phyloP scores from a whole-genome alignment of 2,797 vertebrate genomes.

The Periparus ater region DNA sequence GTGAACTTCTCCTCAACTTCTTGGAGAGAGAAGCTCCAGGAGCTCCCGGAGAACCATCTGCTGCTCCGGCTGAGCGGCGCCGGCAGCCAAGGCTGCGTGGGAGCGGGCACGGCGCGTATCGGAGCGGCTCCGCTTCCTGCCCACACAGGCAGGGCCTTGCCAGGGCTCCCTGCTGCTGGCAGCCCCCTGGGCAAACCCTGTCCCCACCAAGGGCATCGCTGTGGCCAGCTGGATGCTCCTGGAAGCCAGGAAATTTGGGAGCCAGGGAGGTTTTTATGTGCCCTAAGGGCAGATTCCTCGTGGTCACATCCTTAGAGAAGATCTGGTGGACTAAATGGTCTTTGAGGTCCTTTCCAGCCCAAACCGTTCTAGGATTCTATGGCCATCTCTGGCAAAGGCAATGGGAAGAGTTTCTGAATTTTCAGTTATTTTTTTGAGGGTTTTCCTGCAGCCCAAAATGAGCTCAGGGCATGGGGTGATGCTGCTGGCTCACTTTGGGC shows the following conservation, averaged over 20 bases:
- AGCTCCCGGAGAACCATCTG: slow-evolving; percentile 26
- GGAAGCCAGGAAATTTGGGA: too few relatives aligned
- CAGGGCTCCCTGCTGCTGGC: neutral
- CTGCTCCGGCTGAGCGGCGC: neutral
- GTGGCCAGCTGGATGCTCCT: neutral
- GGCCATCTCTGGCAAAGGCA: fast-evolving
- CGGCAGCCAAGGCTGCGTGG: slow-evolving; percentile 48
- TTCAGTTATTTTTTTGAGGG: neutral
- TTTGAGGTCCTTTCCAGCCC: neutral
- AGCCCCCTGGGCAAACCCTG: fast-evolving
- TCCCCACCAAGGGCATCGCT: fast-evolving
- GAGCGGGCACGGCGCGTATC: slow-evolving; percentile 27
- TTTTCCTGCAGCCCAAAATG: neutral
- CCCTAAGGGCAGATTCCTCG: fast-evolving
- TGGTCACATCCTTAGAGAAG: neutral
- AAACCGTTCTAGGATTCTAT: fast-evolving
- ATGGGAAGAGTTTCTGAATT: neutral
- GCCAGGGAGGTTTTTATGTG: fast-evolving
- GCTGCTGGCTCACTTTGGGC: neutral
- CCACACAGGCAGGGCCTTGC: neutral
- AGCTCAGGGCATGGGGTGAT: neutral
- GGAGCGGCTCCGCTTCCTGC: neutral
- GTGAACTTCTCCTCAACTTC: slow-evolving; percentile 53
- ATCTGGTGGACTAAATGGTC: fast-evolving
- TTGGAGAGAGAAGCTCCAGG: neutral